phyloP scores from a whole-genome alignment of 2,888 invertebrate genomes.

The Lomographa bimaculata region DNA sequence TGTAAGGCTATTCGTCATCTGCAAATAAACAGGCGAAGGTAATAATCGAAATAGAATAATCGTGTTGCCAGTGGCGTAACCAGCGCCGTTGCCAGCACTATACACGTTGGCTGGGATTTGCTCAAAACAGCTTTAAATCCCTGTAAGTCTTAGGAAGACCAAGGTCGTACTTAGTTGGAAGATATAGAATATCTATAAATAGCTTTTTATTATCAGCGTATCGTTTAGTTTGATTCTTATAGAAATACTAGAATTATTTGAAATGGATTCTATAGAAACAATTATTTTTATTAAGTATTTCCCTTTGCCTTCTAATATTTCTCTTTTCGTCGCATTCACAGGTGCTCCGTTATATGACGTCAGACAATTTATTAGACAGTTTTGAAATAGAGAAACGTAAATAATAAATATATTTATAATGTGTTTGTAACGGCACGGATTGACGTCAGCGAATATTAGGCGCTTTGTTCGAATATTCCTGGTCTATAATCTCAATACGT shows the following conservation, averaged over 20 bases:
- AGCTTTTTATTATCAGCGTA: too few species aligned
- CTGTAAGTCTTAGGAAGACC: constrained; percentile 29
- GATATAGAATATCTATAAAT: too few species aligned
- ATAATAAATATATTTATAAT: constrained; percentile 31
- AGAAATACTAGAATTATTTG: too few species aligned
- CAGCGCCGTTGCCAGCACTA: constrained; percentile 64
- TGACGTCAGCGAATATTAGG: constrained; percentile 54
- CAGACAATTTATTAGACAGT: constrained; percentile 18
- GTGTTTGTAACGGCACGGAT: constrained; percentile 42
- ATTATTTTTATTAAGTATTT: too few species aligned
- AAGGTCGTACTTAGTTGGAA: constrained; percentile 28
- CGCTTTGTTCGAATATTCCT: constrained; percentile 49
- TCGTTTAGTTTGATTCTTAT: too few species aligned
- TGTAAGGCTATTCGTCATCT: constrained; percentile 75
- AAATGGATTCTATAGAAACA: too few species aligned
- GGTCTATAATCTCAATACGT: constrained; percentile 41
- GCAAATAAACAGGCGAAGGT: constrained; percentile 80
- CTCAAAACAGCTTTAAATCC: constrained; percentile 38
- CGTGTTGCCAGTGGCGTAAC: constrained; percentile 71
- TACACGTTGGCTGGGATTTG: constrained; percentile 60
- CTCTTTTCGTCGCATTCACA: constrained; percentile 9
- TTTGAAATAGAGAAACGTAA: constrained; percentile 21
- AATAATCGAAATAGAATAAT: constrained; percentile 83
- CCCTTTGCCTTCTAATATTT: too few species aligned
- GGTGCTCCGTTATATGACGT: constrained; percentile 11